These are phyloP conservation scores for Charanyca ferruginea DNA, from an alignment of 2,888 invertebrate genomes.

Conservation along the genomic window DNA sequence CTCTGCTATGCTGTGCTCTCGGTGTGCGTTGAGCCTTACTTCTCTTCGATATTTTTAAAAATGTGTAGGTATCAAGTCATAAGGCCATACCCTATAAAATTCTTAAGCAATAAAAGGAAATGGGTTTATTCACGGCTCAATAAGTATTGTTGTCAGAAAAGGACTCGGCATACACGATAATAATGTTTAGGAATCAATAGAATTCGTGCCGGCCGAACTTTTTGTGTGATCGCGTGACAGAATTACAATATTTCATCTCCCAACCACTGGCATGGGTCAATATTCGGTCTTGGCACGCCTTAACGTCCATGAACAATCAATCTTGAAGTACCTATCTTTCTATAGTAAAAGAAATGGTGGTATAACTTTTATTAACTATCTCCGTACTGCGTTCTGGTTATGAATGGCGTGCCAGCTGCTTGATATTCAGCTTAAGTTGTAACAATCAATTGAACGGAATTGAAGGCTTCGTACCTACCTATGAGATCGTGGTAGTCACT, in stretches of 20 bases:
- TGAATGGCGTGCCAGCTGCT: constrained; percentile 53
- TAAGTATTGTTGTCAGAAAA: constrained; percentile 43
- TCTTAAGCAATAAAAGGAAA: constrained; percentile 17
- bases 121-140: constrained; percentile 12
- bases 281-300: constrained; percentile 19
- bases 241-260: constrained; percentile 44
- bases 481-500: constrained; percentile 15
- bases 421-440: constrained; percentile 41
- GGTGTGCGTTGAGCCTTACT: too few relatives aligned
- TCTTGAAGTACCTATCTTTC: not conserved
- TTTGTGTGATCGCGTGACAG: constrained; percentile 55
- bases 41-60: too few relatives aligned
- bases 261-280: not conserved
- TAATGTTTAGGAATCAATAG: constrained; percentile 48
- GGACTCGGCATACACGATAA: constrained; percentile 41
- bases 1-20: too few relatives aligned
- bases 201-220: constrained; percentile 48
- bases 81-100: constrained; percentile 26
- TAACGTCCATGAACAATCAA: constrained; percentile 1
- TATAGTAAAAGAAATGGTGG: constrained; percentile 9
- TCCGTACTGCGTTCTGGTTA: constrained; percentile 15
- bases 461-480: constrained; percentile 48
- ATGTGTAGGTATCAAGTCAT: too few relatives aligned
- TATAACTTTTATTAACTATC: constrained; percentile 21
- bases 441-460: constrained; percentile 63